Base-by-base conservation (phyloP, 2,797 vertebrate species). In the Tachyglossus aculeatus region DNA sequence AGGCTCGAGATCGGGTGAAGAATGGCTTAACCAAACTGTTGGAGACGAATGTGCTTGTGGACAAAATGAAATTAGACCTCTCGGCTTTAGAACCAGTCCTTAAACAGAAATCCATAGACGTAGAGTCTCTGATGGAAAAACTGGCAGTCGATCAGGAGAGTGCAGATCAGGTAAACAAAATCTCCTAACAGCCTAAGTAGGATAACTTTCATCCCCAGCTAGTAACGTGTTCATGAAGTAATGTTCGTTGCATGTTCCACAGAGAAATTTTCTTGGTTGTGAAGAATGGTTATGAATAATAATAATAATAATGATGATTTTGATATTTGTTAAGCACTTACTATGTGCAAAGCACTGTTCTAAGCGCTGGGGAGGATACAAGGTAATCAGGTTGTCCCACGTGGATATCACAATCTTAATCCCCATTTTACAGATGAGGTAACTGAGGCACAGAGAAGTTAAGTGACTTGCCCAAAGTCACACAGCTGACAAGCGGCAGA, bases 1-100 rank as follows among this genome's bases (percentile, higher is more conserved):
- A 96, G 96, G 93, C 95, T 72, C 87, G 90, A 44, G 93, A 95
- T 60, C 92, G 95, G 33, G 93, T 96, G 55, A 95, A 95, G 67
- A 95, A 95, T 47, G 94, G 94, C 54, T 89, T 96, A 43, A 92
- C 85, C 31, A 96, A 96, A 74, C 88, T 96, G 34, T 77, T 95
- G 74, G 94, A 96, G 87, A 96, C 94, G 56, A 96, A 95, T 4
- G 39, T 80, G 11, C 81, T 97, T 43, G 94, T 95, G 67, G 95
- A 94, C 74, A 93, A 91, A 81, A 96, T 96, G 94, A 95, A 96
- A 86, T 72, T 92, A 72, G 94, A 96, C 7, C 91, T 96, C 34
- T 95, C 94, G 6, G 93, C 93, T 70, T 87, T 95, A 84, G 94
- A 96, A 63, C 95, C 95, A 7, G 71, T 95, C 52, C 92, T 96